These are phyloP conservation scores for Trissoscelio sp. DNA, from an alignment of 2,888 invertebrate genomes.

Conservation along the genomic window DNA sequence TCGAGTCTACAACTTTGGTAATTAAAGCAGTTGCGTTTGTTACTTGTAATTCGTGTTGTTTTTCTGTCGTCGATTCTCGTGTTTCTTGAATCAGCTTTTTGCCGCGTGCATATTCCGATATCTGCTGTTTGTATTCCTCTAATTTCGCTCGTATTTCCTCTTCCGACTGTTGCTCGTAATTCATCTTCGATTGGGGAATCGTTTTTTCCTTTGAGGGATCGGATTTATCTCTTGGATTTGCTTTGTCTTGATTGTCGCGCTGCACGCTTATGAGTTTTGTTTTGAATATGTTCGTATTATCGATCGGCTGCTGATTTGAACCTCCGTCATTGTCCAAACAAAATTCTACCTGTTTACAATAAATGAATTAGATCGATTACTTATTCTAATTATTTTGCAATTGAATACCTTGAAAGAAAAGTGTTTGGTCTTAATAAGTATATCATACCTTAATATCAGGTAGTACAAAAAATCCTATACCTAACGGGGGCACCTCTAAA, in stretches of 20 bases:
- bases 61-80: constrained; percentile 30
- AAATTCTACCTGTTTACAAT: constrained; percentile 72
- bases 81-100: constrained; percentile 43
- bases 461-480: constrained; percentile 90
- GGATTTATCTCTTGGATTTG: background rate
- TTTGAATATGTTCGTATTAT: constrained; percentile 25
- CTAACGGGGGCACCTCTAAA: constrained; percentile 87
- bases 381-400: no score
- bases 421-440: no score
- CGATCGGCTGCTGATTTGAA: constrained; percentile 26
- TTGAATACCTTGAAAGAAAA: no score
- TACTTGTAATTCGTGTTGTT: constrained; percentile 37
- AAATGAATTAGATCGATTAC: background rate
- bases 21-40: constrained; percentile 72
- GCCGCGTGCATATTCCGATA: constrained; percentile 68
- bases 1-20: constrained; percentile 71
- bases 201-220: constrained; percentile 44
- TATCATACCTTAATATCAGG: constrained; percentile 86
- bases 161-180: constrained; percentile 63
- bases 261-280: constrained; percentile 37
- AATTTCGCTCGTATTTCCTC: constrained; percentile 72
- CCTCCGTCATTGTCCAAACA: constrained; percentile 73
- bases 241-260: constrained; percentile 22
- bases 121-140: constrained; percentile 73
- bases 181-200: constrained; percentile 24